Base-by-base conservation (phyloP, 1,140 invertebrate genomes). In the Pomacea maculata region DNA sequence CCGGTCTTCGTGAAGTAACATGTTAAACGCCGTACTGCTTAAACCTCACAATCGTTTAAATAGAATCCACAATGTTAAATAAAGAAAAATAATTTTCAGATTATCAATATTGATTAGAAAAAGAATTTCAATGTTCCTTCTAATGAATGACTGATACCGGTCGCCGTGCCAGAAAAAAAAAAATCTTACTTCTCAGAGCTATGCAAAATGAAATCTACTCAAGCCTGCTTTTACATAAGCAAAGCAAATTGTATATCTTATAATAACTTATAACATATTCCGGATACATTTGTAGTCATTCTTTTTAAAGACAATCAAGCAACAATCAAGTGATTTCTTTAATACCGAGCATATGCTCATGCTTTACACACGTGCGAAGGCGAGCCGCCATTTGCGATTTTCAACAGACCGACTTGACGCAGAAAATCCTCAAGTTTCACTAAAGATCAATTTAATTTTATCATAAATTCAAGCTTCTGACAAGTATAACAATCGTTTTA, bases 301-400 rank as follows among this genome's bases (percentile, higher is more conserved):
- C 67, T 70, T 12, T 65, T 21, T 70, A 34, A 14, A 1, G 67
- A 25, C 67, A 8, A 4, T 70, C 12, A 12, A 14, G 67, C 1
- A 70, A 70, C n/a, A 70, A 70, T 12, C 21, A 17, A 34, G 67
- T 12, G 67, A 25, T n/a, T n/a, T 17, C 11, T 70, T 70, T 6
- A 70, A 25, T 70, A n/a, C 29, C 29, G 25, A 71, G 68, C 65
- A 78, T 67, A 55, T 70, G 65, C 45, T 57, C 15, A 68, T 75
- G 45, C 34, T 78, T 45, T 25, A n/a, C 77, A 78, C 77, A 78
- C 54, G 77, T 78, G 77, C 77, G 61, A 65, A 12, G 65, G 67
- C 67, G 34, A 54, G 52, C 77, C 77, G 77, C 77, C 77, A 78
- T 78, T 78, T 55, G 34, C 75, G 65, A 78, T 54, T 45, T 34